Evolutionary conservation across 2,888 invertebrate genomes (phyloP).

Genomic region (Ormyrus thymus): DNA sequence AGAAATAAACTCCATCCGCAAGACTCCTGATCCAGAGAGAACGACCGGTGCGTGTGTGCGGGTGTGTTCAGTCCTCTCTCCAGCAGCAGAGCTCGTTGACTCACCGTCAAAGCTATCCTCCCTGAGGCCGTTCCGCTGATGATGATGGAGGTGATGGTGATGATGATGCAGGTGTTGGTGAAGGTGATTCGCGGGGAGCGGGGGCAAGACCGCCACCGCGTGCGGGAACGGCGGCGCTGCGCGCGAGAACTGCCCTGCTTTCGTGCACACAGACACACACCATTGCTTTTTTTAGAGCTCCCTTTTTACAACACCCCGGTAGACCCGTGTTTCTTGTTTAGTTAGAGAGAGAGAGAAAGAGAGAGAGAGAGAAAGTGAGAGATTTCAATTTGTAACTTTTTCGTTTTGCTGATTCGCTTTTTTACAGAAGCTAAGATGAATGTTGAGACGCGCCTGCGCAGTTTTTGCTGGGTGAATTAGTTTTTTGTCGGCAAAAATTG

Average conservation of each 20-base stretch:
- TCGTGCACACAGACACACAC: slow-evolving; percentile 22
- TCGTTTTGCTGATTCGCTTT: not conserved
- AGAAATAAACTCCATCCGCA: too few relatives aligned
- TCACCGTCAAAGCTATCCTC: slow-evolving; percentile 50
- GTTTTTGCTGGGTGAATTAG: not conserved
- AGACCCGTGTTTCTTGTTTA: too few relatives aligned
- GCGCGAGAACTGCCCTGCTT: slow-evolving; percentile 63
- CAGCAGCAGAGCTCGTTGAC: slow-evolving; percentile 9
- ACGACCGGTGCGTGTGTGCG: not conserved
- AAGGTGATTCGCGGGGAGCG: slow-evolving; percentile 73
- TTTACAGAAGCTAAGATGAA: slow-evolving; percentile 10
- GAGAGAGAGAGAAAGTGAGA: too few relatives aligned
- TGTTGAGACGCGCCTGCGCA: not conserved
- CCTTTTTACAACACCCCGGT: too few relatives aligned
- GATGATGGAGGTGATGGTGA: slow-evolving; percentile 38
- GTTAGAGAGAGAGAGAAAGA: not conserved
- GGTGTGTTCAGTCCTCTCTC: not conserved
- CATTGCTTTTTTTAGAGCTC: not conserved
- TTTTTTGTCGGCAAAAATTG: slow-evolving; percentile 9
- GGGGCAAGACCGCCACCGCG: slow-evolving; percentile 81
- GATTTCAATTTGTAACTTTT: too few relatives aligned
- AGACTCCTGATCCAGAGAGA: too few relatives aligned
- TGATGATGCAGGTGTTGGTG: slow-evolving; percentile 60
- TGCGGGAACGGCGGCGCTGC: slow-evolving; percentile 76
- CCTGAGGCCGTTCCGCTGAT: slow-evolving; percentile 20